phyloP scores from a whole-genome alignment of 2,888 invertebrate species.

The Amiota communis region DNA sequence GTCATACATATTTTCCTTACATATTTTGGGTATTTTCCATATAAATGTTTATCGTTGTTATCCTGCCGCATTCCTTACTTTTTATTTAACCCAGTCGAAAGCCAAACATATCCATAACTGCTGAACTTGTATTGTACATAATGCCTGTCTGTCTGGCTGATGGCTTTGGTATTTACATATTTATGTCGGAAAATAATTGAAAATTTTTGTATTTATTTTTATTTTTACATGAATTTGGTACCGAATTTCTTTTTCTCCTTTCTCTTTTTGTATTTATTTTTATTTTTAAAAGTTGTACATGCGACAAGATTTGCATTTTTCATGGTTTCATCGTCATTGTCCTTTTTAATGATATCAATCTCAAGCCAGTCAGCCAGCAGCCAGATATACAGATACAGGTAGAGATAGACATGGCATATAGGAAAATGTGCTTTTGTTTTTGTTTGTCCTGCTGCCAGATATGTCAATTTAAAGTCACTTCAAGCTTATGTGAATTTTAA shows the following conservation, averaged over 20 bases:
- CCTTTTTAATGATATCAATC: background rate
- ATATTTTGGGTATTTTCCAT: background rate
- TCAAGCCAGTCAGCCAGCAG: conserved; percentile 6
- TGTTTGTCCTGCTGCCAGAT: conserved; percentile 5
- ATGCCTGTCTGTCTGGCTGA: background rate
- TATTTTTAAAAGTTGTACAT: no score
- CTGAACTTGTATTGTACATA: background rate
- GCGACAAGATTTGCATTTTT: conserved; percentile 19
- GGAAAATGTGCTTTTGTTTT: background rate
- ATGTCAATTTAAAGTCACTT: background rate
- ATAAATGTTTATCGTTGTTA: background rate
- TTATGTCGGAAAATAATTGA: conserved; percentile 25
- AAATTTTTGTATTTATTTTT: conserved; percentile 9
- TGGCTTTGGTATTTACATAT: conserved; percentile 26
- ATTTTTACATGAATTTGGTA: no score
- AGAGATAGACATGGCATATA: background rate
- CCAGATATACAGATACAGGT: background rate
- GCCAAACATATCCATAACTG: conserved; percentile 3
- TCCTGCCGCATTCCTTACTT: background rate
- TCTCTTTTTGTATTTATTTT: background rate
- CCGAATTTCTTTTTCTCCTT: no score
- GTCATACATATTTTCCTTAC: background rate
- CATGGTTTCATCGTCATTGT: conserved; percentile 9
- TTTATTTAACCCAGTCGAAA: background rate
- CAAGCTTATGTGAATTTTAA: background rate